Evolutionary conservation across 2,888 invertebrate genomes (phyloP), one percentile per base, ranked within the genome.

Genomic region (Parnassius smintheus): DNA sequence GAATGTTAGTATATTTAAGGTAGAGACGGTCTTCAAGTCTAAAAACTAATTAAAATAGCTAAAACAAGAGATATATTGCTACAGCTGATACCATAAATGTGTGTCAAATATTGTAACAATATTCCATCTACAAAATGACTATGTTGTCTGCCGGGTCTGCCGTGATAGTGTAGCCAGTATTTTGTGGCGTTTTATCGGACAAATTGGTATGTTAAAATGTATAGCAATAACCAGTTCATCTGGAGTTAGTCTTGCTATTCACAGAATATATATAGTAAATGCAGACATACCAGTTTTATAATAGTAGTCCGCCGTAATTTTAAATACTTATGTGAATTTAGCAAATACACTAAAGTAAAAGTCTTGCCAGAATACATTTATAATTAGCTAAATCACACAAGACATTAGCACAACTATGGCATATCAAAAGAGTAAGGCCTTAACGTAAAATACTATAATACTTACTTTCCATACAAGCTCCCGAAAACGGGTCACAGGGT

Each of bases 381-480:
- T 45, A 64, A 58, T 51, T 62, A 64, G 65, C 67, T 66, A 65
- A 68, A 68, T 66, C 68, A 68, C 65, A 60, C 53, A 68, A 67
- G 66, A 64, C 68, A 66, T 65, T 59, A 68, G 62, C 35, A 52
- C 48, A 62, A 54, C 48, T 51, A 55, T 56, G 13, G 55, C 54
- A 52, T 54, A 46, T 64, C 18, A 64, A 57, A 56, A 59, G 25
- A 50, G 63, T 53, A 48, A 53, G 42, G 49, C n/a, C 59, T 52
- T 46, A 65, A 10, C 18, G n/a, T 56, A 25, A 2, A 61, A 61
- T 42, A 45, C 9, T 45, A 44, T 49, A 18, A 56, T 71, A 90
- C 94, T 93, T 94, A 97, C 97, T 96, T 94, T 95, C 95, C 80
- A 96, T 94, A 85, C 97, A 97, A 69, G 95, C 96, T 41, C 96